Base-by-base conservation (phyloP, 2,888 invertebrate genomes). In the Drosophila anomelani region DNA sequence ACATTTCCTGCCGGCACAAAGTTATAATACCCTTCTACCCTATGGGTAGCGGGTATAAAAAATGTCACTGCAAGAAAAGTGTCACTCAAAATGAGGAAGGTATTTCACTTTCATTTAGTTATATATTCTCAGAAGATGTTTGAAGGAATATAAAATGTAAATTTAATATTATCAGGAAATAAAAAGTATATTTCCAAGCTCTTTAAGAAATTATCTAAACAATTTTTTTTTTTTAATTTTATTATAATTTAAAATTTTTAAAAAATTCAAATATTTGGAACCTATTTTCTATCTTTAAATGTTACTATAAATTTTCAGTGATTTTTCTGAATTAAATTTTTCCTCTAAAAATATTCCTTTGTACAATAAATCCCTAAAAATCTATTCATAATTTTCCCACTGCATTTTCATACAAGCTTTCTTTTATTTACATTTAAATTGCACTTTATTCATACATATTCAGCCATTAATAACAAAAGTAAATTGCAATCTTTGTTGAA, bases 401-500 rank as follows among this genome's bases (percentile, higher is more conserved):
- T 59, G 26, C 17, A 58, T 6, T n/a, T 2, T 12, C 12, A 13
- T 5, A 36, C 57, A 12, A 12, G 15, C 23, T 34, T 60, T 58
- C 3, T 34, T 57, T 58, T 23, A 34, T 59, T 57, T 39, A 26
- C 41, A 4, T 12, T 34, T 12, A 58, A 43, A 58, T 17, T 47
- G 23, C 32, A 38, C 23, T 66, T 36, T 34, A n/a, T 26, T 34
- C 34, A 32, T 47, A 39, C 32, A 39, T 47, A 47, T 63, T 62
- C 63, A 49, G 63, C 23, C 32, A 64, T 66, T 64, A 43, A 39
- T 41, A 64, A 34, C 55, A 47, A 53, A 53, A 69, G 55, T 47
- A 68, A 47, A 70, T 41, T 47, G 67, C 39, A 70, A 56, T 55
- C 46, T 38, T 54, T 67, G 23, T 66, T 53, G 26, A 66, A 66